Evolutionary conservation across 2,113 vertebrate genomes (phyloP).

Genomic region (Corythornis vintsioides): DNA sequence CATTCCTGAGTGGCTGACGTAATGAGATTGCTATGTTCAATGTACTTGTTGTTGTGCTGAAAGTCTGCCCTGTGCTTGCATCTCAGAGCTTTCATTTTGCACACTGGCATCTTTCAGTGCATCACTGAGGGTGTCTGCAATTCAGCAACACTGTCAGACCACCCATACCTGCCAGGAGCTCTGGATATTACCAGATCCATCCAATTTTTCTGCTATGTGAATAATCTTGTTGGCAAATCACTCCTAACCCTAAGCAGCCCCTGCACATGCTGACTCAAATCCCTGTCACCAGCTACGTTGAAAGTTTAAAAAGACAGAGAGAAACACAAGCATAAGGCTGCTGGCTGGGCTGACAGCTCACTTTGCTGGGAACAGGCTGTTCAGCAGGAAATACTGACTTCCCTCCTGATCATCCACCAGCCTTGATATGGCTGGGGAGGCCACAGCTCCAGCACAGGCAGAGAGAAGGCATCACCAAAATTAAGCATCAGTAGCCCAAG

Average conservation of each 20-base stretch:
- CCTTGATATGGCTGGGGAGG: background rate
- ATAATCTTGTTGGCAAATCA: background rate
- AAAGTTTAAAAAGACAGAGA: background rate
- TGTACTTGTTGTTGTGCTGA: background rate
- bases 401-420: background rate
- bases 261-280: background rate
- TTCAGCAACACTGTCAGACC: background rate
- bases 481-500: background rate
- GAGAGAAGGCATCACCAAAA: background rate
- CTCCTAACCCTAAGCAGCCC: background rate
- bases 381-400: background rate
- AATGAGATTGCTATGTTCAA: background rate
- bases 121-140: background rate
- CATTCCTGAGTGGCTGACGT: background rate
- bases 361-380: background rate
- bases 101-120: background rate
- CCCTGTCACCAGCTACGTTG: accelerated
- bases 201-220: background rate
- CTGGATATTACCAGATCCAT: background rate
- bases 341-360: background rate
- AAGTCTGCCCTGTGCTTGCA: background rate
- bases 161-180: background rate
- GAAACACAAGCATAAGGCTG: accelerated
- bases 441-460: background rate
- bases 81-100: background rate